phyloP scores from a whole-genome alignment of 2,888 invertebrate species.

The Caenorhabditis sp. region DNA sequence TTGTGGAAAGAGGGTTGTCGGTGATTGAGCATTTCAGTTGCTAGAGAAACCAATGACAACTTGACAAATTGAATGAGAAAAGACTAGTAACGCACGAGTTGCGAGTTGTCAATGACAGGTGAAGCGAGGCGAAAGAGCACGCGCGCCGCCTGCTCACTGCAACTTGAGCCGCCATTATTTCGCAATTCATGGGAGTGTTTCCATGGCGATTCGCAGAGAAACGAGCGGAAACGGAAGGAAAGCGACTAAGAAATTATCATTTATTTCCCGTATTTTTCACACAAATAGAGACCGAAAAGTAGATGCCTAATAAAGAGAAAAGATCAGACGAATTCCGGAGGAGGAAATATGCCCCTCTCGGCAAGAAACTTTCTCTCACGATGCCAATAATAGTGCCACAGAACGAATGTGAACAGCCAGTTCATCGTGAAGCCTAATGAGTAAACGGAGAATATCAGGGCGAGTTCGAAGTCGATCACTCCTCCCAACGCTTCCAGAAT shows the following conservation, averaged over 20 bases:
- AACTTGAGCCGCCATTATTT: conserved; percentile 30
- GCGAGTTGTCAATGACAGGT: conserved; percentile 45
- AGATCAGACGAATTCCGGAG: conserved; percentile 45
- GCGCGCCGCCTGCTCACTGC: conserved; percentile 14
- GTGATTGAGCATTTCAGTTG: conserved; percentile 39
- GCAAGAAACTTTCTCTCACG: conserved; percentile 58
- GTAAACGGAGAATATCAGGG: conserved; percentile 56
- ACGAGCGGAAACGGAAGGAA: background rate
- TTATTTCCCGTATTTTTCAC: conserved; percentile 2
- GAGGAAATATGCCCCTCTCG: conserved; percentile 51
- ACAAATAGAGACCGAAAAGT: background rate
- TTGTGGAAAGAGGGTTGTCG: conserved; percentile 39
- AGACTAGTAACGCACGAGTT: conserved; percentile 7
- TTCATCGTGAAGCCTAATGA: conserved; percentile 60
- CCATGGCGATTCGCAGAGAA: conserved; percentile 24
- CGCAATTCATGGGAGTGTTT: conserved; percentile 27
- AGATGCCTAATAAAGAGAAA: background rate
- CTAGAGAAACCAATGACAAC: conserved; percentile 22
- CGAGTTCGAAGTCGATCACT: conserved; percentile 58
- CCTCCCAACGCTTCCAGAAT: conserved; percentile 71
- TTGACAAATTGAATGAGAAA: conserved; percentile 28
- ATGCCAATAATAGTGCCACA: conserved; percentile 75
- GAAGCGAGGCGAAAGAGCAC: conserved; percentile 37
- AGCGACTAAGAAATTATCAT: conserved; percentile 3
- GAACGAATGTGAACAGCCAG: conserved; percentile 70